Percentiles rank a stretch among this genome's conserved stretches.
Conservation (phyloP, 1,140 invertebrate genomes). For the Carcinoscorpius rotundicauda region DNA sequence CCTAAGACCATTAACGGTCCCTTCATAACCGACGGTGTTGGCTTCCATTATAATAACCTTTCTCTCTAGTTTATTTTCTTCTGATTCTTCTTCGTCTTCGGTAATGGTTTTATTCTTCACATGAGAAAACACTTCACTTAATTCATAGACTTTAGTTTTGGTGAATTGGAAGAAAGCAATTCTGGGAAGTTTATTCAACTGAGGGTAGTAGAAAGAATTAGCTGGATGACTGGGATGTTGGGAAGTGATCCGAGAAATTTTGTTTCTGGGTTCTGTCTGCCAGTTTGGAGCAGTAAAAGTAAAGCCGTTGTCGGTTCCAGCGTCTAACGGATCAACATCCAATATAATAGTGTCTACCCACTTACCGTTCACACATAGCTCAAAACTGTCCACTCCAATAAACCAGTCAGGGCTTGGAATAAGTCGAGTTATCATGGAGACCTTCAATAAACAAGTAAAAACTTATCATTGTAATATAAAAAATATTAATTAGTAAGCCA, state of each 20-base stretch:
- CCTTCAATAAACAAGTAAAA: conserved; percentile 35
- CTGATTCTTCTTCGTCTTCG: too few species aligned
- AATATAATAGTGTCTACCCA: conserved; percentile 88
- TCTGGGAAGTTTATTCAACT: conserved; percentile 68
- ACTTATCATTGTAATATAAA: too few species aligned
- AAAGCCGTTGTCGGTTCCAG: conserved; percentile 92
- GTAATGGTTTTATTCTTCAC: too few species aligned
- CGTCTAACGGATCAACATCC: conserved; percentile 88
- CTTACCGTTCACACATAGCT: conserved; percentile 84
- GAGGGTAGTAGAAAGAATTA: conserved; percentile 88
- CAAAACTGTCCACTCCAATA: conserved; percentile 83
- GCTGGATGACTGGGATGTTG: conserved; percentile 80
- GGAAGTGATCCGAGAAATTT: conserved; percentile 79
- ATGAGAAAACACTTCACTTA: too few species aligned
- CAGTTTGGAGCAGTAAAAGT: conserved; percentile 93
- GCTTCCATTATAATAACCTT: too few species aligned
- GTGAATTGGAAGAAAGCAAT: conserved; percentile 75
- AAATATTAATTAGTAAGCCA: too few species aligned
- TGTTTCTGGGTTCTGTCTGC: conserved; percentile 76
- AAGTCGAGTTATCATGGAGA: conserved; percentile 72
- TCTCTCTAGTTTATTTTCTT: too few species aligned
- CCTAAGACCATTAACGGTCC: too few species aligned
- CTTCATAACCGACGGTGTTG: too few species aligned
- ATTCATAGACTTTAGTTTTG: background rate
- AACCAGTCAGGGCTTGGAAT: conserved; percentile 98